Conservation (phyloP, 2,113 vertebrate genomes). For the Spea bombifrons region DNA sequence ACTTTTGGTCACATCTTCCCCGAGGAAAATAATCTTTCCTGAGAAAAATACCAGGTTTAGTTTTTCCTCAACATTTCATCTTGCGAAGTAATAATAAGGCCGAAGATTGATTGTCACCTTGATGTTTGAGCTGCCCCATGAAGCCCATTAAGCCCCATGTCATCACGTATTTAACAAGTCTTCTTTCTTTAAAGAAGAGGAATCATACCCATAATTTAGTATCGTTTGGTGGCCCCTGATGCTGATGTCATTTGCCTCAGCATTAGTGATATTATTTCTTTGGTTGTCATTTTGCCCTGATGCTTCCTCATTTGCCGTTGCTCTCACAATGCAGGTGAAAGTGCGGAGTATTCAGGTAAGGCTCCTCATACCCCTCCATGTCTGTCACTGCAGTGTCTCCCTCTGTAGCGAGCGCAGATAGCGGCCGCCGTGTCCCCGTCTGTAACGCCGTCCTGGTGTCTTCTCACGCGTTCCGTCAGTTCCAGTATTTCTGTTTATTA, state of each 20-base stretch:
- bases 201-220: conserved; percentile 64
- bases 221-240: conserved; percentile 57
- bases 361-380: conserved; percentile 42
- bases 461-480: conserved; percentile 10
- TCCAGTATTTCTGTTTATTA: conserved; percentile 9
- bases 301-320: conserved; percentile 80
- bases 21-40: too few species aligned
- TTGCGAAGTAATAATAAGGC: too few species aligned
- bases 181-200: conserved; percentile 60
- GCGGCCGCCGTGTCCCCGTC: conserved; percentile 35
- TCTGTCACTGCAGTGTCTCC: conserved; percentile 48
- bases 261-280: conserved; percentile 67
- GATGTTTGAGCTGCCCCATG: too few species aligned
- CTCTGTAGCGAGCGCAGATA: conserved; percentile 59
- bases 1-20: too few species aligned
- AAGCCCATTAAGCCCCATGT: neutral
- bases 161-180: conserved; percentile 24
- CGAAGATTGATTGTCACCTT: too few species aligned
- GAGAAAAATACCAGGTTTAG: too few species aligned
- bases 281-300: conserved; percentile 75
- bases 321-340: conserved; percentile 82
- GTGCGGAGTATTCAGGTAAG: conserved; percentile 87
- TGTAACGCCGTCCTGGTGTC: conserved; percentile 20
- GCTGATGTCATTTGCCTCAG: conserved; percentile 62
- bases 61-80: too few species aligned